Evolutionary conservation across 1,140 invertebrate genomes (phyloP), one percentile per base, ranked within the genome.

Genomic region (Heliconius hermathena): DNA sequence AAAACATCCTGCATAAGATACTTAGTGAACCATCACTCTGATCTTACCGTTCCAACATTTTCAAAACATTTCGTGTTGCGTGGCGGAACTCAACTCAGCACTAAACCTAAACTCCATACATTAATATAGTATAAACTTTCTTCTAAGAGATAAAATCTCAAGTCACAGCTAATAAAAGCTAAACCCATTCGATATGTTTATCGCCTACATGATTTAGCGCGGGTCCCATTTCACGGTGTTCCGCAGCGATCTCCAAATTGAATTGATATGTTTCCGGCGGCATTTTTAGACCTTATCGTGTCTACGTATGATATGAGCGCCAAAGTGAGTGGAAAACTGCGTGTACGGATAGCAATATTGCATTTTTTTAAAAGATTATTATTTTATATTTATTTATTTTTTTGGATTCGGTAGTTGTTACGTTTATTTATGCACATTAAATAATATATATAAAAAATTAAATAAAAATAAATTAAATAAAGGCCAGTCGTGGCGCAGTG

Each of bases 201-300:
- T 92, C 89, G 87, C 84, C 81, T 79, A 82, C 84, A 89, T 91
- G 91, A 92, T 90, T 93, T 91, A 92, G 86, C 85, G 82, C 83
- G 81, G 90, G 87, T 83, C 86, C 88, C 85, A 89, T 91, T 89
- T 93, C 90, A 91, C 88, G 87, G 87, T 84, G 85, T 83, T 85
- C 82, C 81, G 81, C 81, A 77, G 85, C 85, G 87, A 84, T 87
- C 85, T 80, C 84, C 83, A 92, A 93, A 93, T 93, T 93, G 92
- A 93, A 93, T 91, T 93, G 92, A 92, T 93, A 93, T 90, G 90
- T 91, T 88, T 90, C 88, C 86, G 88, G 86, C 89, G 85, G 85
- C 88, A 88, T 92, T 93, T 93, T 93, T 93, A 87, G 84, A 88
- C 84, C 89, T 82, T 90, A 90, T 89, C 89, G 85, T 57, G 54